Percentiles rank a stretch among this genome's conserved stretches.
phyloP scores from a whole-genome alignment of 1,140 invertebrate species.

The Leptinotarsa undecemlineata region DNA sequence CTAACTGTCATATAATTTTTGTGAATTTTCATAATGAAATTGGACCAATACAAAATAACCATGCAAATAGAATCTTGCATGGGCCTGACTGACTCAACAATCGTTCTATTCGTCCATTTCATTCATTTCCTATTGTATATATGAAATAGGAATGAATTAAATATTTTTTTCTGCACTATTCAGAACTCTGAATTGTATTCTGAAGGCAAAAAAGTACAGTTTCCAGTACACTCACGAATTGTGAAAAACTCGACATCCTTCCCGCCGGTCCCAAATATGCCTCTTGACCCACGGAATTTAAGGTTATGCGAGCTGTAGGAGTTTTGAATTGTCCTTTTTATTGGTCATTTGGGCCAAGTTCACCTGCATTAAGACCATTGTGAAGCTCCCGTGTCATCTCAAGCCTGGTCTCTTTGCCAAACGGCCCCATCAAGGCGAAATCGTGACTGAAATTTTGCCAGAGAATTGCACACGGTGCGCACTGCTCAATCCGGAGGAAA shows the following conservation, averaged over 20 bases:
- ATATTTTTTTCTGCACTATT: no score
- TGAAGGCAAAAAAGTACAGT: no score
- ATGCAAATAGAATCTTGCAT: no score
- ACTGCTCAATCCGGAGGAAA: neutral
- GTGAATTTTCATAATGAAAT: no score
- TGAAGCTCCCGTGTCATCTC: constrained; percentile 30
- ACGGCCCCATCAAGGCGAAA: constrained; percentile 30
- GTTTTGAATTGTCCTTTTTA: constrained; percentile 38
- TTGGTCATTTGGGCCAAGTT: constrained; percentile 35
- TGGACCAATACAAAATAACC: no score
- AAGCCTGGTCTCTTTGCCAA: constrained; percentile 31
- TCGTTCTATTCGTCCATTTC: no score
- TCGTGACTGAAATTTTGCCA: constrained; percentile 31
- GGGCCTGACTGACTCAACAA: no score
- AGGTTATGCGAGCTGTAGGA: constrained; percentile 17
- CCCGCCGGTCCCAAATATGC: neutral
- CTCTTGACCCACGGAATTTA: constrained; percentile 8
- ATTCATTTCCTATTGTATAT: no score
- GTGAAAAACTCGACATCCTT: neutral
- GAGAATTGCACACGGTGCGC: neutral
- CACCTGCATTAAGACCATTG: constrained; percentile 33
- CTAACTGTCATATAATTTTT: no score
- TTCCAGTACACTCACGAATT: neutral
- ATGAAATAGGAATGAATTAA: no score
- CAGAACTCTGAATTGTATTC: no score